phyloP scores from a whole-genome alignment of 2,888 invertebrate genomes.

The Tenthredo mesomela region DNA sequence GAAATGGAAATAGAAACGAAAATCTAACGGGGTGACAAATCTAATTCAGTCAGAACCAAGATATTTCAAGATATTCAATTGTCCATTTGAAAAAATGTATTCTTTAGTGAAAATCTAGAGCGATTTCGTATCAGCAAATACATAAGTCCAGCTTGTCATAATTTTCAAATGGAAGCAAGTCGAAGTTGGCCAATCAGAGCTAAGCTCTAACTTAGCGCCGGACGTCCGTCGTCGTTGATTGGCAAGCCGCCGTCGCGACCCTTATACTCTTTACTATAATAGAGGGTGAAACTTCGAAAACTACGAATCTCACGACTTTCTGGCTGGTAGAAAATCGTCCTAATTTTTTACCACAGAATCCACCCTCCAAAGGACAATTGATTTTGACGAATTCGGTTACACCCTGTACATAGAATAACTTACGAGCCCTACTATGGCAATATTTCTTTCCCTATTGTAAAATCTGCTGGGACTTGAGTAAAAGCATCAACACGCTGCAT shows the following conservation, averaged over 20 bases:
- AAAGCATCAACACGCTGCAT: conserved; percentile 27
- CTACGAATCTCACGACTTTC: neutral
- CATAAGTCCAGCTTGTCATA: neutral
- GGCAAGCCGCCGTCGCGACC: neutral
- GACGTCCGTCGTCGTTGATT: neutral
- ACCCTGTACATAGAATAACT: neutral
- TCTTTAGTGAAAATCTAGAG: neutral
- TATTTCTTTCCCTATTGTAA: neutral
- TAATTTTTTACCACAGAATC: neutral
- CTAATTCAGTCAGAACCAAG: neutral
- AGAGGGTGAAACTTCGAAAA: neutral
- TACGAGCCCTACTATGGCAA: neutral
- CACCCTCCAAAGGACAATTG: neutral
- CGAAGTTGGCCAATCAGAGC: neutral
- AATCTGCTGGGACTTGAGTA: conserved; percentile 28
- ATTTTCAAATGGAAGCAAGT: neutral
- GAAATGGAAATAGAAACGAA: too few relatives aligned
- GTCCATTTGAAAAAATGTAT: neutral
- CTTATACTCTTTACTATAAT: neutral
- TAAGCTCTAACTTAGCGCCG: neutral
- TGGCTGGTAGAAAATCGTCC: neutral
- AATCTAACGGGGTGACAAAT: neutral
- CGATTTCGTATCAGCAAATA: neutral
- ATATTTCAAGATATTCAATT: neutral
- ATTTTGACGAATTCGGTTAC: neutral